Evolutionary conservation across 2,113 vertebrate genomes (phyloP), one percentile per base, ranked within the genome.

Genomic region (Paracanthobrama guichenoti): DNA sequence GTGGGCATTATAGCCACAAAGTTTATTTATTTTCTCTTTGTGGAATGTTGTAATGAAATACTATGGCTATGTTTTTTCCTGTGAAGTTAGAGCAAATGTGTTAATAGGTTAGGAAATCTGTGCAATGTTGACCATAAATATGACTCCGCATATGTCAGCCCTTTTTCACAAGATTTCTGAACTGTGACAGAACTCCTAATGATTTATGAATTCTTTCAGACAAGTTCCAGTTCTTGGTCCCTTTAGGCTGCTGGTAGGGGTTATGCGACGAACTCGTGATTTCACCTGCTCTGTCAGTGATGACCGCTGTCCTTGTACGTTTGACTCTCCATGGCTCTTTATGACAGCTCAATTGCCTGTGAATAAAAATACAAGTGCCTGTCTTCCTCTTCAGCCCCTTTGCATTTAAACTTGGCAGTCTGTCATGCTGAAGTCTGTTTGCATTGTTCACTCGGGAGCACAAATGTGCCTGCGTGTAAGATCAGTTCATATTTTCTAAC

Each of bases 341-440:
- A 39, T 72, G 82, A 78, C 84, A 76, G 81, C 67, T 55, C 75
- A 77, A 87, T 87, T 79, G 44, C 62, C 82, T 50, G 62, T 88
- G 78, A 89, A 90, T 83, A 86, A 60, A 72, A 72, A 26, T 72
- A 69, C 60, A 86, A 44, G 26, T 59, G 14, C 8, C 80, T 82
- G 59, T 53, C 82, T 71, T 88, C 89, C 84, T 89, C 86, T 89
- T 91, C 62, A 60, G 35, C 35, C 57, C 35, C 35, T 79, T 42
- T 46, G 57, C 22, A 46, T 57, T 78, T 24, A 59, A 59, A 78
- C 11, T 24, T 78, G 75, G 53, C 57, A 62, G 76, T 62, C 35
- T 79, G 57, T 8, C n/a, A 79, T 42, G 55, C 31, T 24, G 35
- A 44, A 24, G 8, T 13, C 35, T 79, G n/a, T 62, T 79, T 79